Conservation (phyloP, 2,888 invertebrate genomes). For the Ophion slaviceki region DNA sequence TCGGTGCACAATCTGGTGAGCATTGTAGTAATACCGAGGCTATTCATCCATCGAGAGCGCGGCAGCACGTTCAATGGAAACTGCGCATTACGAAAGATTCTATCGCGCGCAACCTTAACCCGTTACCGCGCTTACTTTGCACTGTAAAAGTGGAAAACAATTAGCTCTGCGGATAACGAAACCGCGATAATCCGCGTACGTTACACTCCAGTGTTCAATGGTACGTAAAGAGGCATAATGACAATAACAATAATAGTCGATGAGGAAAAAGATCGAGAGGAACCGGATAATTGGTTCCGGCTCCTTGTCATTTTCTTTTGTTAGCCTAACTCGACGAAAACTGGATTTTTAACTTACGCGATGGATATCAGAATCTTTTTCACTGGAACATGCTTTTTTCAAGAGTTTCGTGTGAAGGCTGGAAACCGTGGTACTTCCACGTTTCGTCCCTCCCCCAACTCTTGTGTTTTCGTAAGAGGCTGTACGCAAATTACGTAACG, state of each 20-base stretch:
- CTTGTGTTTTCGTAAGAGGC: background rate
- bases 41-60: background rate
- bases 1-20: too few species aligned
- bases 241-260: background rate
- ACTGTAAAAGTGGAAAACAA: background rate
- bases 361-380: background rate
- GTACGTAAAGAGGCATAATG: background rate
- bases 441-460: background rate
- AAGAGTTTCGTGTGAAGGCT: background rate
- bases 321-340: background rate
- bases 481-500: too few species aligned
- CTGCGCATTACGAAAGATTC: conserved; percentile 33
- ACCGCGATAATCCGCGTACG: background rate
- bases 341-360: background rate
- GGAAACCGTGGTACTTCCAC: background rate
- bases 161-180: background rate
- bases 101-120: background rate
- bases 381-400: background rate
- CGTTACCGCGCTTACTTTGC: background rate
- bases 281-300: background rate
- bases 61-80: background rate
- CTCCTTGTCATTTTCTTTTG: background rate
- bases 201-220: background rate
- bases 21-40: background rate
- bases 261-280: background rate